phyloP scores from a whole-genome alignment of 2,113 vertebrate species.

The Cavia aperea region DNA sequence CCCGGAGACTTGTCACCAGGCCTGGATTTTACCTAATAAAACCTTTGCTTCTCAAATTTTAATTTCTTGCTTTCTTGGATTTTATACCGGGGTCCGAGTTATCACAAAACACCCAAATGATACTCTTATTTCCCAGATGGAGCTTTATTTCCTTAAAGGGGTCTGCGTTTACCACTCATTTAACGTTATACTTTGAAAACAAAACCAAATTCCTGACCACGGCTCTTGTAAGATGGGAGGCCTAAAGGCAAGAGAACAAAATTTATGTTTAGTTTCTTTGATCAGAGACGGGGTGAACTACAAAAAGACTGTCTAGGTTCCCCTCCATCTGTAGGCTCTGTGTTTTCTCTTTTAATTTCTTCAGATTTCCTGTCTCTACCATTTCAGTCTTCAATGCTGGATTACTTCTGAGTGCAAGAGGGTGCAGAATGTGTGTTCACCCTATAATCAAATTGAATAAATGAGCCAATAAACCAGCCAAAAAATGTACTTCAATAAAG shows the following conservation, averaged over 20 bases:
- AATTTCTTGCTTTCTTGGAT: too few relatives aligned
- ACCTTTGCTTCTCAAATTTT: too few relatives aligned
- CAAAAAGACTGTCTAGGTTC: not conserved
- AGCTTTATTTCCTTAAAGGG: not conserved
- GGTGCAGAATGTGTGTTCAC: not conserved
- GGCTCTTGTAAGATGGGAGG: not conserved
- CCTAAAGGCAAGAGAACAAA: not conserved
- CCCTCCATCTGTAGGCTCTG: fast-evolving
- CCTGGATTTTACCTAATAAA: too few relatives aligned
- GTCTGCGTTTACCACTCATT: not conserved
- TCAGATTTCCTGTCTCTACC: not conserved
- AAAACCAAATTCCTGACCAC: not conserved
- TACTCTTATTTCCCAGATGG: not conserved
- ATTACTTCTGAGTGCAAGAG: not conserved
- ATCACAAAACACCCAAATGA: not conserved
- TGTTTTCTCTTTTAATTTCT: too few relatives aligned
- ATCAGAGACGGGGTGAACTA: not conserved
- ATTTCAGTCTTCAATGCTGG: not conserved
- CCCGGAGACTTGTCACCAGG: too few relatives aligned
- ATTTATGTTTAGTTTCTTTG: not conserved
- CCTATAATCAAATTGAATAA: not conserved
- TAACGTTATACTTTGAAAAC: not conserved
- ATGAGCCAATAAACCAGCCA: not conserved
- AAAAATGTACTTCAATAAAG: not conserved
- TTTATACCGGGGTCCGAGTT: too few relatives aligned